Conservation (phyloP, 2,113 vertebrate species). For the Prietella phreatophila region DNA sequence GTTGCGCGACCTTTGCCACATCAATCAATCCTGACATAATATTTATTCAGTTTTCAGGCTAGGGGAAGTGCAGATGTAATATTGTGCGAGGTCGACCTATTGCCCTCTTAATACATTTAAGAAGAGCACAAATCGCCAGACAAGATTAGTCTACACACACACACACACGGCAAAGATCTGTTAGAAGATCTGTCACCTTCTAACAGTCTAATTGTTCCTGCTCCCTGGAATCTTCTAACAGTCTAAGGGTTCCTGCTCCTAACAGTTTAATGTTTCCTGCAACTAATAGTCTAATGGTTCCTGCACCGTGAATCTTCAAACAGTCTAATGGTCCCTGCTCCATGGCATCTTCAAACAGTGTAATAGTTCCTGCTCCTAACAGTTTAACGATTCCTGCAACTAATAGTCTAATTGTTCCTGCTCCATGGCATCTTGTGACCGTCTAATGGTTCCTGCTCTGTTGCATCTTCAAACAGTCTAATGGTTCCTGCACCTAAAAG, state of each 20-base stretch:
- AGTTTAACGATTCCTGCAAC: neutral
- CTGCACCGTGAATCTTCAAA: neutral
- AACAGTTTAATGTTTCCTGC: neutral
- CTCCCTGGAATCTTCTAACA: neutral
- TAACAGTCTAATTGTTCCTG: neutral
- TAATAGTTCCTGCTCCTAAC: neutral
- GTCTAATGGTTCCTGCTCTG: neutral
- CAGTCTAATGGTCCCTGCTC: neutral
- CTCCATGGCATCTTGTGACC: neutral
- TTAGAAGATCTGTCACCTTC: neutral
- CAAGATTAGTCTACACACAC: neutral
- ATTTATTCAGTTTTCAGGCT: conserved; percentile 35
- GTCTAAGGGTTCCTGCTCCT: neutral
- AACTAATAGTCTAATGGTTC: neutral
- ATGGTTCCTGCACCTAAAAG: neutral
- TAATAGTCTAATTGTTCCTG: neutral
- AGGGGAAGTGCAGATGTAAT: conserved; percentile 10
- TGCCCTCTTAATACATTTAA: conserved; percentile 4
- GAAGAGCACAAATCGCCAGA: neutral
- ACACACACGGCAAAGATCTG: neutral
- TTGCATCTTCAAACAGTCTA: neutral
- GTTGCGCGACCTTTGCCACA: conserved; percentile 61
- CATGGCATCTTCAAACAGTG: neutral
- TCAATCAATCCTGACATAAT: conserved; percentile 65
- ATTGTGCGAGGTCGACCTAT: conserved; percentile 6